These are phyloP conservation scores for Danio kyathit DNA, from an alignment of 2,797 vertebrate genomes.

Conservation along the genomic window DNA sequence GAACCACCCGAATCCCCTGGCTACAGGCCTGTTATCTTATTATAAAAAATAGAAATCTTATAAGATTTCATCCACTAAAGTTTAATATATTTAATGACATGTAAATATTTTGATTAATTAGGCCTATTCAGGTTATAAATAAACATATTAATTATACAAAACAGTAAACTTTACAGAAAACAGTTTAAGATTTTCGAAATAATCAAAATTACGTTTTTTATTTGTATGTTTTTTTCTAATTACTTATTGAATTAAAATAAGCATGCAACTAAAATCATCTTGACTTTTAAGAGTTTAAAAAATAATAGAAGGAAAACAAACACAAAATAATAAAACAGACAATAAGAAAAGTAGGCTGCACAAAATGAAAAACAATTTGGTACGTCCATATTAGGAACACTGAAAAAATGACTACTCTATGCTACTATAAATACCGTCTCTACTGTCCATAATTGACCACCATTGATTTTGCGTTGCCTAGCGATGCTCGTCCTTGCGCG, in stretches of 20 bases:
- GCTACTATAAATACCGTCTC: neutral
- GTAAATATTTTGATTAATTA: too few relatives aligned
- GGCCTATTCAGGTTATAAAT: too few relatives aligned
- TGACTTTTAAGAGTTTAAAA: too few relatives aligned
- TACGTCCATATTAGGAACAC: neutral
- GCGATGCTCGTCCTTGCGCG: constrained; percentile 30
- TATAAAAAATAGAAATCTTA: too few relatives aligned
- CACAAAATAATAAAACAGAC: neutral
- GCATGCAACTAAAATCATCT: neutral
- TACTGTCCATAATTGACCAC: neutral
- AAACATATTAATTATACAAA: too few relatives aligned
- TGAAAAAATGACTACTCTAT: neutral
- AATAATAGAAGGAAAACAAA: too few relatives aligned
- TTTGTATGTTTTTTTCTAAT: neutral
- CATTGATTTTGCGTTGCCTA: neutral
- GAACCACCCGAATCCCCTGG: too few relatives aligned
- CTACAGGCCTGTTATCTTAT: too few relatives aligned
- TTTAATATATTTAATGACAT: too few relatives aligned
- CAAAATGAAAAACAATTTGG: neutral
- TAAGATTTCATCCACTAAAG: too few relatives aligned
- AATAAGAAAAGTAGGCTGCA: neutral
- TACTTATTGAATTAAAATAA: neutral
- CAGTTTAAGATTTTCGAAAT: neutral
- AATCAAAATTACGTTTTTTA: neutral
- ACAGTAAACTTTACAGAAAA: too few relatives aligned